Evolutionary conservation across 2,113 vertebrate species (phyloP).

Genomic region (Myrmecobius fasciatus): DNA sequence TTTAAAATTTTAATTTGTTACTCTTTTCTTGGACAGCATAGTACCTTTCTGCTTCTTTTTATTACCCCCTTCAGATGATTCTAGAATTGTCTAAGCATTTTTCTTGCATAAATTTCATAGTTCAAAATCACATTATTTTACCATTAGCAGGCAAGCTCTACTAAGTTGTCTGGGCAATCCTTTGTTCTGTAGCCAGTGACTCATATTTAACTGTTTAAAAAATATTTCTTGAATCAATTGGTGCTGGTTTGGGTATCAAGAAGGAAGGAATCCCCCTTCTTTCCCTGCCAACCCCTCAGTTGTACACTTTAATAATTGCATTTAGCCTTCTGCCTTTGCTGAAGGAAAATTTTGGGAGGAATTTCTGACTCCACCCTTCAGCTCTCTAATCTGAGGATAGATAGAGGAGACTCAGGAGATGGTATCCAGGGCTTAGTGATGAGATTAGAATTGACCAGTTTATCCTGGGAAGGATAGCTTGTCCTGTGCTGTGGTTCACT

Average conservation of each 20-base stretch:
- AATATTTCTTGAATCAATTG: not conserved
- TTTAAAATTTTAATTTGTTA: too few relatives aligned
- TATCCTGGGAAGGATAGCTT: not conserved
- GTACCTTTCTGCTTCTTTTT: too few relatives aligned
- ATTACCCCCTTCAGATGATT: too few relatives aligned
- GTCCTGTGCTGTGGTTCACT: not conserved
- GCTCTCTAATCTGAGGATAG: not conserved
- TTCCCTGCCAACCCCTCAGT: not conserved
- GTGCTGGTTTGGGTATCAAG: not conserved
- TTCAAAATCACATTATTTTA: not conserved
- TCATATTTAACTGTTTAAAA: not conserved
- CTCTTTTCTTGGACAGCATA: too few relatives aligned
- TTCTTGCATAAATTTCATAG: too few relatives aligned
- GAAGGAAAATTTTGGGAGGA: not conserved
- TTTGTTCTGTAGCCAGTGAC: too few relatives aligned
- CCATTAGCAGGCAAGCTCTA: too few relatives aligned
- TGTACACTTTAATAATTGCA: not conserved
- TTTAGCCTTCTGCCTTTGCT: not conserved
- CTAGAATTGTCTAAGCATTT: too few relatives aligned
- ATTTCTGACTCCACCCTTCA: not conserved
- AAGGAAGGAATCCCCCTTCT: not conserved
- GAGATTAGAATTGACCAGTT: not conserved
- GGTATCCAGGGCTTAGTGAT: not conserved
- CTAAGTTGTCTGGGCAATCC: too few relatives aligned
- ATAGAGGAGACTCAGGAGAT: not conserved